Conservation (phyloP, 37 sponge, comb jelly and placozoan species). For the Mnemiopsis leidyi region DNA sequence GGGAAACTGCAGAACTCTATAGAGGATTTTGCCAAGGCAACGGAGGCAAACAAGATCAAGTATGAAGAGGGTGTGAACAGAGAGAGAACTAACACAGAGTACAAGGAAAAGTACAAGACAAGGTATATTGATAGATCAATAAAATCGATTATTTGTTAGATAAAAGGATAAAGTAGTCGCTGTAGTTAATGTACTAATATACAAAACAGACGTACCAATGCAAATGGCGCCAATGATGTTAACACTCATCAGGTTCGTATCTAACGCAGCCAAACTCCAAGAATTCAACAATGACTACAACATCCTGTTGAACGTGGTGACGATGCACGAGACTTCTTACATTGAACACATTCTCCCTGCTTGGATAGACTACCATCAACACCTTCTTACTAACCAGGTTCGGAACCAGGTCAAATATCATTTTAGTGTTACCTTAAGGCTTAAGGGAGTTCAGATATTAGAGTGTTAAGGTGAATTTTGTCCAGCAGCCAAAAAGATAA, state of each 20-base stretch:
- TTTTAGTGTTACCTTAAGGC: too few relatives aligned
- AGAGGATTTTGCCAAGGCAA: slow-evolving; percentile 34
- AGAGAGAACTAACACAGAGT: neutral
- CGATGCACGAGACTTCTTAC: slow-evolving; percentile 16
- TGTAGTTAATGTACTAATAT: too few relatives aligned
- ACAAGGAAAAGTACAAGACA: slow-evolving; percentile 28
- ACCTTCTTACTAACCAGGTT: neutral
- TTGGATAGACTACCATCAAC: slow-evolving; percentile 26
- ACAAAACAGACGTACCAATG: too few relatives aligned
- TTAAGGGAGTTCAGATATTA: too few relatives aligned
- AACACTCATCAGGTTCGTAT: neutral
- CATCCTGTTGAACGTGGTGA: slow-evolving; percentile 13
- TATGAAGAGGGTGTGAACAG: neutral
- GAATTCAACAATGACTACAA: slow-evolving; percentile 50
- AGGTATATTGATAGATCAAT: too few relatives aligned
- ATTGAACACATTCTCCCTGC: slow-evolving; percentile 40
- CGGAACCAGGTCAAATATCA: too few relatives aligned
- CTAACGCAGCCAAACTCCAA: slow-evolving; percentile 15
- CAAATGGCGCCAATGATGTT: too few relatives aligned
- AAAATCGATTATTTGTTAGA: too few relatives aligned
- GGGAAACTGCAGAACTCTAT: neutral
- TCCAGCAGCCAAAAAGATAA: too few relatives aligned
- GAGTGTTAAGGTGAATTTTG: too few relatives aligned
- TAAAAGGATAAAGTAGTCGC: too few relatives aligned
- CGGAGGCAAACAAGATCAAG: slow-evolving; percentile 10